These are phyloP conservation scores for Monomorium pharaonis DNA, from an alignment of 1,140 invertebrate species.

Conservation along the genomic window DNA sequence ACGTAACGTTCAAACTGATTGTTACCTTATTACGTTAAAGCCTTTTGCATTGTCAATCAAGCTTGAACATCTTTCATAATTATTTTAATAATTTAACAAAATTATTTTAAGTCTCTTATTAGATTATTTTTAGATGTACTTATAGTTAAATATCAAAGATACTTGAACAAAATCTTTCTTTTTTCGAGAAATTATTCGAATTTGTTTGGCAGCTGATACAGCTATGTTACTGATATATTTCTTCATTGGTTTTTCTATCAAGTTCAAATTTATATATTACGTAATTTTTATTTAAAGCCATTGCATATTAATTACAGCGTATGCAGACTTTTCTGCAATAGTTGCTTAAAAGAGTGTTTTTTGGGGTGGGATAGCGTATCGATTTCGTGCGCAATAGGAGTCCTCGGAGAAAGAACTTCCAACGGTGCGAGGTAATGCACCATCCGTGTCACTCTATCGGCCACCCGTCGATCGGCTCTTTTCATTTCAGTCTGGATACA, in stretches of 20 bases:
- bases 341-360: neutral
- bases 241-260: neutral
- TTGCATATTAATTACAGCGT: neutral
- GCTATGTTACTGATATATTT: neutral
- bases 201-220: neutral
- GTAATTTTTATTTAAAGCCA: neutral
- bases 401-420: slow-evolving; percentile 51
- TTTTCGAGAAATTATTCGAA: neutral
- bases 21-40: no score
- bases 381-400: slow-evolving; percentile 45
- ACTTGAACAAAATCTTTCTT: no score
- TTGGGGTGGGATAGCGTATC: neutral
- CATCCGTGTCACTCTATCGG: slow-evolving; percentile 68
- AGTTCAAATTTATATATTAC: neutral
- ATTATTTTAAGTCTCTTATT: no score
- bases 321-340: neutral
- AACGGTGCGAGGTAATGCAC: slow-evolving; percentile 68
- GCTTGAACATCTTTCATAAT: no score
- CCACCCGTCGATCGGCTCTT: slow-evolving; percentile 68
- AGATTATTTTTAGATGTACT: no score
- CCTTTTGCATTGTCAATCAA: no score
- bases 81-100: no score
- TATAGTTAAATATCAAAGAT: no score
- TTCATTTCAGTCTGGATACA: slow-evolving; percentile 57
- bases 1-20: no score